These are phyloP conservation scores for Ophonus ardosiacus DNA, from an alignment of 2,888 invertebrate species.

Conservation along the genomic window DNA sequence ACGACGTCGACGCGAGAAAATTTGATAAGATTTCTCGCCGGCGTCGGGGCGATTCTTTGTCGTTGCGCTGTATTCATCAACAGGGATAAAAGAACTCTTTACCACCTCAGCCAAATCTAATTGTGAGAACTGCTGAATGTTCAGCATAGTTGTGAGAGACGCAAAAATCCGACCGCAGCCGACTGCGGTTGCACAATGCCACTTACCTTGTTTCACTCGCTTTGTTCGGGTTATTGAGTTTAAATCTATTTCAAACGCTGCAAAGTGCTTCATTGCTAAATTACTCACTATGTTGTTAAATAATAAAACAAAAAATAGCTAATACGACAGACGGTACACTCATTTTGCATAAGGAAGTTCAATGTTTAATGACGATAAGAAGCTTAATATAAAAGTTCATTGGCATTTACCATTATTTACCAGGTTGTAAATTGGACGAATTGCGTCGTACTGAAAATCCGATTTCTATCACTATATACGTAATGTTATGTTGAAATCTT, in stretches of 20 bases:
- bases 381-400: too few species aligned
- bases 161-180: neutral
- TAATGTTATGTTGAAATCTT: too few species aligned
- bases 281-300: neutral
- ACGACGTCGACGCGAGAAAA: neutral
- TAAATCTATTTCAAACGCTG: slow-evolving; percentile 23
- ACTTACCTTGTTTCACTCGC: slow-evolving; percentile 8
- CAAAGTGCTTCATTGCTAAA: neutral
- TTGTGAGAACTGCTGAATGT: slow-evolving; percentile 35
- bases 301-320: neutral
- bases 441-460: too few species aligned
- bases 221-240: slow-evolving; percentile 23
- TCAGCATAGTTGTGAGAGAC: slow-evolving; percentile 32
- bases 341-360: too few species aligned
- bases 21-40: neutral
- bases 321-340: neutral
- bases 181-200: slow-evolving; percentile 25
- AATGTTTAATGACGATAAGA: too few species aligned
- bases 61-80: slow-evolving; percentile 24
- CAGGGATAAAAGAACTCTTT: slow-evolving; percentile 26
- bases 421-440: too few species aligned
- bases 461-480: too few species aligned
- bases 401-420: too few species aligned
- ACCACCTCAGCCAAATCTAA: slow-evolving; percentile 14
- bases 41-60: slow-evolving; percentile 3